These are phyloP conservation scores for Thaumetopoea pityocampa DNA, from an alignment of 1,140 invertebrate species.

Conservation along the genomic window DNA sequence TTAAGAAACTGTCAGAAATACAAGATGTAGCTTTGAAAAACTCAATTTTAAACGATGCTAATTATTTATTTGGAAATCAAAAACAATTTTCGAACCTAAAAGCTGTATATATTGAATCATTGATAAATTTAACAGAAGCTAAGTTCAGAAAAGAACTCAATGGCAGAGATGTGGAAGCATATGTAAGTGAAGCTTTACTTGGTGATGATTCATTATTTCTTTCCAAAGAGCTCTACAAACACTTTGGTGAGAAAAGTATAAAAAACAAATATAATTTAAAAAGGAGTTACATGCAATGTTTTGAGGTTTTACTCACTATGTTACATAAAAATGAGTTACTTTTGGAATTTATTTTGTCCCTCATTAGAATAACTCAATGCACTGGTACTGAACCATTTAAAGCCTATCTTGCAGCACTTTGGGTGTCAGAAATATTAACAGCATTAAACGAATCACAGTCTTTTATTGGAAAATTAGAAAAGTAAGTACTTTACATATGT, in stretches of 20 bases:
- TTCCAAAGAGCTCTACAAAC: conserved; percentile 44
- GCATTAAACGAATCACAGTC: conserved; percentile 63
- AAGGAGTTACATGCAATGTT: conserved; percentile 53
- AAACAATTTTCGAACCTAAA: conserved; percentile 47
- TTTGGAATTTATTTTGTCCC: conserved; percentile 60
- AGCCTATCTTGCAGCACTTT: conserved; percentile 71
- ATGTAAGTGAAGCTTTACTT: conserved; percentile 46
- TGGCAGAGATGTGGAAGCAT: conserved; percentile 20
- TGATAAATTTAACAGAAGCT: conserved; percentile 40
- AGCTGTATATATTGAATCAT: conserved; percentile 35
- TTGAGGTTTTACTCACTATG: conserved; percentile 75
- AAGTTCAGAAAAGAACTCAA: conserved; percentile 39
- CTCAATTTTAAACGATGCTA: conserved; percentile 49
- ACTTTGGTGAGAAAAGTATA: conserved; percentile 31
- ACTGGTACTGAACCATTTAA: conserved; percentile 43
- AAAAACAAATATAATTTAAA: conserved; percentile 29
- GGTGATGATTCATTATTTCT: conserved; percentile 57
- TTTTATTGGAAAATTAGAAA: conserved; percentile 43
- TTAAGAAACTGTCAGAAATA: conserved; percentile 57
- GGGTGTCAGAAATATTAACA: conserved; percentile 73
- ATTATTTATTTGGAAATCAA: conserved; percentile 42
- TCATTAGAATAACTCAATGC: conserved; percentile 67
- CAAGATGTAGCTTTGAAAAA: conserved; percentile 44
- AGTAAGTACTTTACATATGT: conserved; percentile 32
- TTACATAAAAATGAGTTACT: conserved; percentile 75